Base-by-base conservation (phyloP, 2,888 invertebrate genomes). In the Euclidia mi region DNA sequence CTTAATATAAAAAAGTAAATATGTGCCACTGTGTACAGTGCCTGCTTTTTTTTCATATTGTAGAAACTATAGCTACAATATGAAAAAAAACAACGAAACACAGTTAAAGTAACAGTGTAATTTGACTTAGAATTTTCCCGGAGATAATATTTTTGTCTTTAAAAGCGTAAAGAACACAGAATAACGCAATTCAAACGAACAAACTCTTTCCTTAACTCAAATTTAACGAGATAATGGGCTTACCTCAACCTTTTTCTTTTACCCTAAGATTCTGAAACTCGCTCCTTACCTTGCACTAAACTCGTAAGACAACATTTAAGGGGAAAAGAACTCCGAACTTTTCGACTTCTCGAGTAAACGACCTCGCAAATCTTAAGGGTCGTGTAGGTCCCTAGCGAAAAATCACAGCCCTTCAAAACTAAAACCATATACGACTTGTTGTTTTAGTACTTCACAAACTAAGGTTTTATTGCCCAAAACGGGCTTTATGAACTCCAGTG, bases 391-490 rank as follows among this genome's bases (percentile, higher is more conserved):
- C 47, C 57, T 28, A 32, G 38, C 32, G 29, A 48, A 64, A 64
- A 64, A 61, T 46, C 37, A 56, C 28, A 7, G 20, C 14, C 38
- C 35, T 59, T 56, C 32, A 44, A 46, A 57, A 51, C 43, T 41
- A 25, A 57, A 57, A 55, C 42, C 45, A 46, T 31, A 44, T 14
- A 48, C 47, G 35, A 18, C 29, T n/a, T 37, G 37, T 44, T 49
- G 51, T 47, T 52, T 52, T 47, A 50, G 34, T 50, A 51, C 42
- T 60, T 52, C 18, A 2, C 28, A 32, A 43, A 52, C 51, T 31
- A 51, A 61, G 29, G 37, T 38, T 52, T 58, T 47, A 55, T 60
- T 67, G 51, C 41, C 34, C 29, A 31, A 51, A 28, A 15, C 20
- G 1, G 6, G 18, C 45, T 53, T 49, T 42, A 10, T 51, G 47